These are phyloP conservation scores for Watsonalla cultraria DNA, from an alignment of 2,888 invertebrate genomes.

Conservation along the genomic window DNA sequence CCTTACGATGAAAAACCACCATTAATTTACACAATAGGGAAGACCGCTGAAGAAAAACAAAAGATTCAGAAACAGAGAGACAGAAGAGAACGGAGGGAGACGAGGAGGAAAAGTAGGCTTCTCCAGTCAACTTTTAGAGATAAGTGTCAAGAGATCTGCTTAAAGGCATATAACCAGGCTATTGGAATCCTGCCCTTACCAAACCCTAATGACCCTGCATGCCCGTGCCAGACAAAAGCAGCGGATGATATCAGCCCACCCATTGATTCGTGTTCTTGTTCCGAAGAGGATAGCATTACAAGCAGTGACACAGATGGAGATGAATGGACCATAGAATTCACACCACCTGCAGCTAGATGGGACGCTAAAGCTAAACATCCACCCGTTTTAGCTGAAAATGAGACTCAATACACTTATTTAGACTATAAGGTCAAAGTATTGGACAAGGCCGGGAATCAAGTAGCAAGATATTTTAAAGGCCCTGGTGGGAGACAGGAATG, in stretches of 20 bases:
- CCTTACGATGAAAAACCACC: slow-evolving; percentile 70
- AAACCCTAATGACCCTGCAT: slow-evolving; percentile 58
- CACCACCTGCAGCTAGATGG: slow-evolving; percentile 60
- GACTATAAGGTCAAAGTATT: slow-evolving; percentile 66
- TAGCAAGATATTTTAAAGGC: slow-evolving; percentile 62
- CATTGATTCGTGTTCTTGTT: slow-evolving; percentile 67
- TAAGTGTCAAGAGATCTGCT: slow-evolving; percentile 68
- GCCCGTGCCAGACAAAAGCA: slow-evolving; percentile 52
- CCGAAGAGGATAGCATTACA: slow-evolving; percentile 51
- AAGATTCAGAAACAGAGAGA: slow-evolving; percentile 59
- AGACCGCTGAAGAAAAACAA: slow-evolving; percentile 56
- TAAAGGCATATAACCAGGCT: slow-evolving; percentile 71
- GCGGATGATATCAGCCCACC: slow-evolving; percentile 31
- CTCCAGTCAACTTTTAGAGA: slow-evolving; percentile 67
- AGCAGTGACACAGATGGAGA: slow-evolving; percentile 67
- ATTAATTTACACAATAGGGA: slow-evolving; percentile 60
- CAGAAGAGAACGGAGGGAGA: slow-evolving; percentile 59
- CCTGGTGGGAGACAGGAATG: slow-evolving; percentile 65
- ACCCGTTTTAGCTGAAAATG: slow-evolving; percentile 35
- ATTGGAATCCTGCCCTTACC: slow-evolving; percentile 62
- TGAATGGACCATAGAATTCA: slow-evolving; percentile 68
- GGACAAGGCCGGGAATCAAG: slow-evolving; percentile 61
- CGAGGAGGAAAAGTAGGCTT: slow-evolving; percentile 57
- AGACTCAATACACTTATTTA: slow-evolving; percentile 59
- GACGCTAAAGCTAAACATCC: slow-evolving; percentile 60